Base-by-base conservation (phyloP, 2,113 vertebrate species). In the Dicrurus megarhynchus region DNA sequence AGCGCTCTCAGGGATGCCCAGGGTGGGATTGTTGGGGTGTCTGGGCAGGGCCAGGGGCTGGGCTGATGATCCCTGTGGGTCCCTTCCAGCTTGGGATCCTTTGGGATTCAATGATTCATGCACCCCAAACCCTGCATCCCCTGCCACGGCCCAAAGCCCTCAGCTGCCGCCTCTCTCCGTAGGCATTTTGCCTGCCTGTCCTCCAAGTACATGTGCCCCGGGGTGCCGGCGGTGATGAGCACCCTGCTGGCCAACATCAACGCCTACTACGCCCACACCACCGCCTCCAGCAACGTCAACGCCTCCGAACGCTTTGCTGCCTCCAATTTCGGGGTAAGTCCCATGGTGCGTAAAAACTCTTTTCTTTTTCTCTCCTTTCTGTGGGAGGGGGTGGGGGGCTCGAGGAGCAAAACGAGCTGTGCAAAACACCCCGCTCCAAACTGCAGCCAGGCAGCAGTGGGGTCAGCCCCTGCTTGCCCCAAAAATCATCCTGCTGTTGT, bases 181-280 rank as follows among this genome's bases (percentile, higher is more conserved):
- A 99, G 99, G 80, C 99, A 99, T 95, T 99, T 99, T 91, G 99
- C 99, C 97, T 99, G 99, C 97, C 98, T 99, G 75, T 99, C 99
- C 46, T 99, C 99, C 37, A 99, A 99, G 97, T 99, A 99, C 97
- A 99, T 99, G 99, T 99, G 99, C 93, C 99, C 99, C 0, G 99
- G 99, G 19, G 99, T 99, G 52, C 99, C 99, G 0, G 99, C 99
- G 0, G 99, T 99, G 89, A 99, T 99, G 99, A 99, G 99, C 79
- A 99, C 99, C 47, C 98, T 99, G 59, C 98, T 99, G 13, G 99
- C 99, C 95, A 99, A 99, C 98, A 99, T 99, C 97, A 99, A 99
- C 3, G 99, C 99, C 91, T 99, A 99, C 98, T 99, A 99, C 0
- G 99, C 99, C 9, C 99, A 99, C 98, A 99, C 99, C 96, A 99